Conservation (phyloP, 2,888 invertebrate species). For the Balanococcus diminutus region DNA sequence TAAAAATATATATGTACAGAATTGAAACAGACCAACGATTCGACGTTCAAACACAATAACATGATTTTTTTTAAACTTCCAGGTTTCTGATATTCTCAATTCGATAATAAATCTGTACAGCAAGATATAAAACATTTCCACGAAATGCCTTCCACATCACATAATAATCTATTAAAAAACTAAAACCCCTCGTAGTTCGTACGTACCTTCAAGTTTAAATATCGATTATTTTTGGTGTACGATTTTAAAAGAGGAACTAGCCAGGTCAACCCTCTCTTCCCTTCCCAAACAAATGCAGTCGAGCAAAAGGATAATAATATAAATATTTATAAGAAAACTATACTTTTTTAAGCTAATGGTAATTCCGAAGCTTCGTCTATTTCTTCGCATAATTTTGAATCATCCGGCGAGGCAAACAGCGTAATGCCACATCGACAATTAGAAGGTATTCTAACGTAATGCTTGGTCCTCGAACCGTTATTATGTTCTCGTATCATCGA, state of each 20-base stretch:
- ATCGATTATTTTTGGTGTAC: neutral
- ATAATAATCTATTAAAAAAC: neutral
- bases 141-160: neutral
- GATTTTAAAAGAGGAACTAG: neutral
- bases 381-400: conserved; percentile 42
- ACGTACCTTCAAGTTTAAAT: neutral
- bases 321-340: neutral
- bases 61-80: neutral
- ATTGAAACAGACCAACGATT: neutral
- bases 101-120: neutral
- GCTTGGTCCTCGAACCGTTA: neutral
- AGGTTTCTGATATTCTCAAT: neutral
- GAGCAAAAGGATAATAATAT: neutral
- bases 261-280: neutral
- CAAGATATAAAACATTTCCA: neutral
- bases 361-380: conserved; percentile 49
- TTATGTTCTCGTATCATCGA: conserved; percentile 46
- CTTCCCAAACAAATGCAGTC: neutral
- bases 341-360: conserved; percentile 14
- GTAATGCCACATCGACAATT: conserved; percentile 49
- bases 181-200: neutral
- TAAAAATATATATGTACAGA: neutral
- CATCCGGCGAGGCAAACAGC: conserved; percentile 24
- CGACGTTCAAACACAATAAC: neutral
- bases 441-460: conserved; percentile 42